These are phyloP conservation scores for Drosophila ochracea DNA, from an alignment of 2,888 invertebrate species.

Conservation along the genomic window DNA sequence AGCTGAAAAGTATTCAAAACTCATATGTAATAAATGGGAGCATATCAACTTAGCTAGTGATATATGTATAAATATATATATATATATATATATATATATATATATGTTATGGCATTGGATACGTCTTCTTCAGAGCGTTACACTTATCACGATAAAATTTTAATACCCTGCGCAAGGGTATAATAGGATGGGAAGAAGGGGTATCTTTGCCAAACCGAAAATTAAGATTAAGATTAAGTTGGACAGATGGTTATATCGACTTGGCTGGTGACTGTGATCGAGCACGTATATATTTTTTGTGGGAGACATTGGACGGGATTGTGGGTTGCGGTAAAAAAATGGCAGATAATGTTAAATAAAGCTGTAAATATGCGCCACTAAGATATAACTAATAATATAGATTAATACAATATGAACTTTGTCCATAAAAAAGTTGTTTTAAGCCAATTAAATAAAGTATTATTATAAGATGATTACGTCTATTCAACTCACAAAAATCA, in stretches of 20 bases:
- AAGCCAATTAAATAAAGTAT: not conserved
- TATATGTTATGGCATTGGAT: not conserved
- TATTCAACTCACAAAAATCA: not conserved
- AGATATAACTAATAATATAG: not conserved
- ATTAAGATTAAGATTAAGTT: not conserved
- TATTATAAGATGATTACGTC: not conserved
- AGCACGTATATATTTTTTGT: not conserved
- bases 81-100: too few species aligned
- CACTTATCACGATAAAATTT: not conserved
- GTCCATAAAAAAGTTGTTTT: not conserved
- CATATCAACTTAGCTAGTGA: not conserved
- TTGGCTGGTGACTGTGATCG: not conserved
- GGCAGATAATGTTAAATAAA: not conserved
- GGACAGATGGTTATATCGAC: not conserved
- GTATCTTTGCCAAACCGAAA: not conserved
- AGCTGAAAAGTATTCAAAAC: not conserved
- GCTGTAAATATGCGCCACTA: not conserved
- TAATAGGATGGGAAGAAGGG: not conserved
- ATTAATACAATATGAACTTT: not conserved
- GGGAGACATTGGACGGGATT: not conserved
- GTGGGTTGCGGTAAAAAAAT: too few species aligned
- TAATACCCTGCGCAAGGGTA: not conserved
- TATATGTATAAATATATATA: too few species aligned
- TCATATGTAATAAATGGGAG: not conserved
- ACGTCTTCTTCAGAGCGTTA: not conserved